Percentiles rank a stretch among this genome's conserved stretches.
phyloP scores from a whole-genome alignment of 2,888 invertebrate genomes.

The Drosophila cyrtoloma region DNA sequence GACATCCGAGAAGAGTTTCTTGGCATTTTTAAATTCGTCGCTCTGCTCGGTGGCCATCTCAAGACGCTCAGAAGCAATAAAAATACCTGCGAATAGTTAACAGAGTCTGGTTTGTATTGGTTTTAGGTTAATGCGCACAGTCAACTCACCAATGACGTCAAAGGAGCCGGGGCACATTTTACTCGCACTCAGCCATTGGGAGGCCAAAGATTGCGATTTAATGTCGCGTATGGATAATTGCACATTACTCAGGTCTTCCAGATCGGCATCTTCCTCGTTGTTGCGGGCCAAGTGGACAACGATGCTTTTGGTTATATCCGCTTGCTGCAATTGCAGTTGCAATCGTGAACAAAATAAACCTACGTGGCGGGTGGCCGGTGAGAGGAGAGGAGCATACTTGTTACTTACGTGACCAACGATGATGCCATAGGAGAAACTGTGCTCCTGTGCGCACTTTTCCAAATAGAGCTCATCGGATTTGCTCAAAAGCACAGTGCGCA shows the following conservation, averaged over 20 bases:
- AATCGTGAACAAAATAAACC: constrained; percentile 47
- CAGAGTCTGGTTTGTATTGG: background rate
- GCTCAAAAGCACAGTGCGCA: constrained; percentile 89
- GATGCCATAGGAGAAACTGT: constrained; percentile 90
- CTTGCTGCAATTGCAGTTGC: constrained; percentile 76
- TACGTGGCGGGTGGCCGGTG: constrained; percentile 48
- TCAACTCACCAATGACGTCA: constrained; percentile 89
- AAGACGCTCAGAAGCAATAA: constrained; percentile 90
- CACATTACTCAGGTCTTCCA: constrained; percentile 64
- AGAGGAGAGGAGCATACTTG: constrained; percentile 1
- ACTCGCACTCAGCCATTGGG: constrained; percentile 94
- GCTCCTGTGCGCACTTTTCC: constrained; percentile 88
- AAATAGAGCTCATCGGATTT: constrained; percentile 90
- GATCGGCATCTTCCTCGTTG: constrained; percentile 86
- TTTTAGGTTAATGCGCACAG: background rate
- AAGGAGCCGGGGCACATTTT: constrained; percentile 97
- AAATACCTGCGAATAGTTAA: constrained; percentile 87
- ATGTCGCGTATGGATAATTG: constrained; percentile 70
- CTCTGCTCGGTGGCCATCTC: constrained; percentile 86
- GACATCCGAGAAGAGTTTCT: constrained; percentile 76
- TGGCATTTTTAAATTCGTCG: constrained; percentile 73
- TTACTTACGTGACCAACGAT: constrained; percentile 91
- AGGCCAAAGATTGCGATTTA: constrained; percentile 77
- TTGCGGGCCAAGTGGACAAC: constrained; percentile 93
- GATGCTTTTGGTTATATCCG: constrained; percentile 89